A percentile compares a stretch with the other conserved stretches of the same genome.
phyloP scores from a whole-genome alignment of 1,140 invertebrate genomes.

The Schlechtendalia chinensis region DNA sequence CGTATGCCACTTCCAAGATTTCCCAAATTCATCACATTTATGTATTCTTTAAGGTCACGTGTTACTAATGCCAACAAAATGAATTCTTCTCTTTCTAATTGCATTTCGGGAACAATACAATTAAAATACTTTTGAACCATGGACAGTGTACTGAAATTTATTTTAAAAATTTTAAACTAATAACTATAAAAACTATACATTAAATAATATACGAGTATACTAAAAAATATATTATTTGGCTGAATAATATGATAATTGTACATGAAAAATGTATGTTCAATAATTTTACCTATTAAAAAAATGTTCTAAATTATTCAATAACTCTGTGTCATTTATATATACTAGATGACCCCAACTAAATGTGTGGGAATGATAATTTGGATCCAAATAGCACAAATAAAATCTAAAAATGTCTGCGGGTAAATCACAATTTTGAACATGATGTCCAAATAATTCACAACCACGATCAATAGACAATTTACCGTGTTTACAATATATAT shows the following conservation, averaged over 20 bases:
- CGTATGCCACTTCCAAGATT: constrained; percentile 83
- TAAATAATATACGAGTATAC: too few relatives aligned
- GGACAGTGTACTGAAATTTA: constrained; percentile 69
- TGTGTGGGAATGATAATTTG: constrained; percentile 85
- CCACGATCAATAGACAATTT: constrained; percentile 99
- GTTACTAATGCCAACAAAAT: constrained; percentile 78
- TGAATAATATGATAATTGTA: too few relatives aligned
- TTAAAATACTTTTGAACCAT: constrained; percentile 87
- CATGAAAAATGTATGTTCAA: too few relatives aligned
- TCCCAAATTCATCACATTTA: constrained; percentile 76
- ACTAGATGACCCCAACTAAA: constrained; percentile 93
- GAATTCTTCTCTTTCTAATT: constrained; percentile 69
- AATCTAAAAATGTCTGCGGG: constrained; percentile 96
- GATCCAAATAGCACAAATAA: constrained; percentile 91
- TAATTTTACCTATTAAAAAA: constrained; percentile 86
- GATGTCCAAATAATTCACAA: constrained; percentile 95
- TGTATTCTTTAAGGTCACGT: constrained; percentile 77
- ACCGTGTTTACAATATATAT: constrained; percentile 98
- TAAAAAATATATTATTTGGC: too few relatives aligned
- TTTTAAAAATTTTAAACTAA: neutral
- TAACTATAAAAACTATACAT: neutral
- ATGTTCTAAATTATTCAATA: constrained; percentile 97
- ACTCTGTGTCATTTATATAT: constrained; percentile 91
- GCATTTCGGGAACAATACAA: constrained; percentile 72
- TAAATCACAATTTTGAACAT: constrained; percentile 86